Base-by-base conservation (phyloP, 2,797 vertebrate species). In the Oreonectes daqikongensis region DNA sequence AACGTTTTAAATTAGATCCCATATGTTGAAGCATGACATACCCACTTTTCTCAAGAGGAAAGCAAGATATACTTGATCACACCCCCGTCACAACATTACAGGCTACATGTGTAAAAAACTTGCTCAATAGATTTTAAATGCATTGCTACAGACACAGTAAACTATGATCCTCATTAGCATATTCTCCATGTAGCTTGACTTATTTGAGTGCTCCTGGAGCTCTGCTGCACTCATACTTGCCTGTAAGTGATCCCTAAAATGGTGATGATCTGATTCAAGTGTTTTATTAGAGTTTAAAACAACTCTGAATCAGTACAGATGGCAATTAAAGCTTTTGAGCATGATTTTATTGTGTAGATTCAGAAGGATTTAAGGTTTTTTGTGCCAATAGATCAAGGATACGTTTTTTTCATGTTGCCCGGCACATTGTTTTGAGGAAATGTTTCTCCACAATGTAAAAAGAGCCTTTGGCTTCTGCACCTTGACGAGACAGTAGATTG, bases 401-500 rank as follows among this genome's bases (percentile, higher is more conserved):
- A 0, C 18, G 10, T 0, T 67, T 53, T 57, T 40, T 24, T 44
- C 26, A 28, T 46, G 67, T 66, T 55, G 53, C 22, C 81, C 75
- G 20, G 78, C 75, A 79, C 75, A 83, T 86, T 73, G 87, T 87
- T 87, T 87, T 10, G 84, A 82, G 84, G 83, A 84, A 69, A 79
- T 86, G 85, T 90, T 90, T 88, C 86, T 89, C 72, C 84, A 81
- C 73, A 83, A 90, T 90, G 89, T 88, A 84, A 87, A 88, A 87
- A 79, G 87, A 88, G 86, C 79, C 24, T 77, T 85, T 87, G 77
- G 84, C 86, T 85, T 83, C 66, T 77, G 78, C 69, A 78, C 87
- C 85, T 84, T 90, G 91, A 91, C 92, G 88, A 91, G 85, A n/a
- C n/a, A n/a, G n/a, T n/a, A n/a, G 87, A 90, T 89, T 88, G 87